These are phyloP conservation scores for Gila robusta DNA, from an alignment of 2,797 vertebrate species.

Conservation along the genomic window DNA sequence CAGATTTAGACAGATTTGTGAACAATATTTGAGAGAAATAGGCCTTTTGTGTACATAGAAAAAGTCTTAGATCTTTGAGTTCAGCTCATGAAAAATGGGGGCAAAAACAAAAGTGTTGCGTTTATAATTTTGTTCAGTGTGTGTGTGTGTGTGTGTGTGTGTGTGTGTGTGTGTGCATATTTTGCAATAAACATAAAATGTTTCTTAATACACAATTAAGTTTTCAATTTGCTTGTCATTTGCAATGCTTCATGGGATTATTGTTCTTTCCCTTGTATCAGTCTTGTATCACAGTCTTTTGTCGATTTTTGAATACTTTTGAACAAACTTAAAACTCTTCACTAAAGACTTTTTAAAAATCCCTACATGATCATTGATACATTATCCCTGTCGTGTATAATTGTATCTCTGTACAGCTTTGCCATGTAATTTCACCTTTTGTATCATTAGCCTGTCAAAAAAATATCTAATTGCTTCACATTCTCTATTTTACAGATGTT, in stretches of 20 bases:
- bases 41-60: too few relatives aligned
- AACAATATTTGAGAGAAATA: too few relatives aligned
- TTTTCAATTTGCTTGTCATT: background rate
- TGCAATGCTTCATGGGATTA: background rate
- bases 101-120: too few relatives aligned
- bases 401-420: background rate
- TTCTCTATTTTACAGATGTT: conserved; percentile 37
- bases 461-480: conserved; percentile 11
- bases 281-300: background rate
- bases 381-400: background rate
- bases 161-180: background rate
- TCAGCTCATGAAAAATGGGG: too few relatives aligned
- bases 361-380: background rate
- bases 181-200: background rate
- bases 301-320: background rate
- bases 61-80: too few relatives aligned
- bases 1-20: too few relatives aligned
- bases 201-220: background rate
- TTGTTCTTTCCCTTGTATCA: background rate
- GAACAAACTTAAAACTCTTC: background rate
- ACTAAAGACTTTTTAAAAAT: background rate
- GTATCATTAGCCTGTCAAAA: conserved; percentile 17
- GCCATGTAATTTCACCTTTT: conserved; percentile 2
- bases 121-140: too few relatives aligned
- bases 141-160: too few relatives aligned